These are phyloP conservation scores for mouse (Mus musculus) DNA, from an alignment of 2,113 vertebrate genomes.

Conservation along the genomic window GRCm39 chr10:52470501-52471000, in stretches of 20 bases:
- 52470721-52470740: slow-evolving; percentile 16
- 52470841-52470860: not conserved
- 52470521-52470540: no score
- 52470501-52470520: no score
- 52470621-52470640: no score
- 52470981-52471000: slow-evolving; percentile 12
- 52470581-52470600: no score
- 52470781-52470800: not conserved
- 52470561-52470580: no score
- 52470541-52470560: no score
- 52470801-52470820: not conserved
- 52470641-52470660: no score
- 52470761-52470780: not conserved
- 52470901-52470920: not conserved
- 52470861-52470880: not conserved
- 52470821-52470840: not conserved
- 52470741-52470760: not conserved
- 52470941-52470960: not conserved
- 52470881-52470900: not conserved
- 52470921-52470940: not conserved
- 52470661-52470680: no score
- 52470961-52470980: not conserved
- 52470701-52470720: not conserved
- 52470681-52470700: not conserved
- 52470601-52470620: no score